Base-by-base conservation (phyloP, 2,888 invertebrate species). In the Tetranychus piercei region DNA sequence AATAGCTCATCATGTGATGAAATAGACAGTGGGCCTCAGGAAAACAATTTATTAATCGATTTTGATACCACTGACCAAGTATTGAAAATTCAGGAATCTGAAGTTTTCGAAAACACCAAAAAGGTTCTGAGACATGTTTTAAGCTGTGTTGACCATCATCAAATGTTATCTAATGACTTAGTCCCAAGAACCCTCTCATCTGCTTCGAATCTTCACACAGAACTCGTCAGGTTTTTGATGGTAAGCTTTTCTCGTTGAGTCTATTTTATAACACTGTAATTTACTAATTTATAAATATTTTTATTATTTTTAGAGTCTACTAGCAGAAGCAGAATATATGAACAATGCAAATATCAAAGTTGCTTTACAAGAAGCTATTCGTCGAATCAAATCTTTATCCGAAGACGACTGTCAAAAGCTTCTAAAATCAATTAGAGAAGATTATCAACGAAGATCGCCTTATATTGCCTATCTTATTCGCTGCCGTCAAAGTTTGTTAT, bases 91-190 rank as follows among this genome's bases (percentile, higher is more conserved):
- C 22, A 20, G 18, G 75, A 76, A 43, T 76, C 76, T n/a, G 75
- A 74, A 75, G 86, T 87, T 66, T 88, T 89, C 80, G 81, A 84
- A 69, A 88, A 89, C 81, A 88, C 88, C 80, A 94, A 95, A 83
- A 88, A 91, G 78, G 95, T 95, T 81, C 84, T 97, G 76, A 87
- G 96, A 34, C 86, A 91, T 79, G 95, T 96, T 74, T 23, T 69
- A 20, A 20, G 20, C 4, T 69, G 69, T 69, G 69, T 18, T 23
- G 55, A 55, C 3, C 55, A 55, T 55, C 11, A 55, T 55, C 55
- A 55, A 55, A 55, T 15, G 9, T 55, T 55, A 55, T 15, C 66
- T 9, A 20, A 23, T 20, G 44, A 74, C 7, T 44, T 69, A 69
- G 44, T 69, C 20, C 3, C 45, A 43, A 66, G 44, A 67, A 23